Base-by-base conservation (phyloP, 2,888 invertebrate genomes). In the Andrena bicolor region DNA sequence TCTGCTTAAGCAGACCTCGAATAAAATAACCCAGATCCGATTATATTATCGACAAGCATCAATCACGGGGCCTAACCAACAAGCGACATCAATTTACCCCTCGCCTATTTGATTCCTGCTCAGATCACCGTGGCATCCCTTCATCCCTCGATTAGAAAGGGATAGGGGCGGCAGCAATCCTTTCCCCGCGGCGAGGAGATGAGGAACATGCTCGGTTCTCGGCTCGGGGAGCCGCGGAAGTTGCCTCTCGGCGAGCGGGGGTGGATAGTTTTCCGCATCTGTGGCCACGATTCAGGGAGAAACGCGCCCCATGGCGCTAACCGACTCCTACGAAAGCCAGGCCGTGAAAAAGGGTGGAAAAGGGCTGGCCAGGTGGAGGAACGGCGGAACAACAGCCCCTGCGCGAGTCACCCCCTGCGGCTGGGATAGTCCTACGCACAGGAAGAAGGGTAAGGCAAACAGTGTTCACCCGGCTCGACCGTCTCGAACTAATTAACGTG, bases 401-500 rank as follows among this genome's bases (percentile, higher is more conserved):
- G 80, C 85, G 87, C 89, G 88, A 88, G 90, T 90, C 89, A 90
- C 84, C 84, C 82, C 82, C 84, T 78, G 20, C 78, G 81, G 85
- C 83, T 86, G 77, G 77, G 80, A 85, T 82, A 80, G 82, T 85
- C 78, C 74, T 64, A 64, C 76, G 74, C 77, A 76, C 70, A 64
- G 72, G 87, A 87, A 87, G 82, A 88, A 87, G 90, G 86, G 88
- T 72, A 91, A 92, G 87, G 89, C 90, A 92, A 92, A 92, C 91
- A 92, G 87, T 91, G 92, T 91, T 90, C 88, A 89, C 74, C 84
- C 86, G 80, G 81, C 84, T 87, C 88, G 86, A 82, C 90, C 89
- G 86, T 88, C 90, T 91, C 90, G 90, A 91, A 91, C 92, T 92
- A 92, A 92, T 92, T 92, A 92, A 92, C 89, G 92, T 90, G 90